These are phyloP conservation scores for Aplidium turbinatum DNA, from an alignment of 23 tunicate genomes.

Conservation along the genomic window DNA sequence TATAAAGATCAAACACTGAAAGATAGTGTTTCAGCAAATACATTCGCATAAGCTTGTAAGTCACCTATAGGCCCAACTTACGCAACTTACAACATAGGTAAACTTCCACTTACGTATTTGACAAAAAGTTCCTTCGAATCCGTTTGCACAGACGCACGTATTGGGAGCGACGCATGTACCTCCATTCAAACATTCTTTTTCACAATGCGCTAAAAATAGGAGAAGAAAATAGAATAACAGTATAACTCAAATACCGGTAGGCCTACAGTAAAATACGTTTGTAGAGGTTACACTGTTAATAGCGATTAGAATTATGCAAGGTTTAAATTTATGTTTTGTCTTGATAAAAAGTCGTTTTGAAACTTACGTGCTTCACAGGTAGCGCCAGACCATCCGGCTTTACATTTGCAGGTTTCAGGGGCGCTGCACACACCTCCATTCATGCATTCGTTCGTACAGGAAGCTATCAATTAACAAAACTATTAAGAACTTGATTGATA, in stretches of 20 bases:
- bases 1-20: not conserved
- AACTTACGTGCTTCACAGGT: slow-evolving; percentile 55
- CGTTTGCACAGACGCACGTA: slow-evolving; percentile 56
- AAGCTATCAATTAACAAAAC: slow-evolving; percentile 29
- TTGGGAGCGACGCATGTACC: slow-evolving; percentile 73
- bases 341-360: no score
- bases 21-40: not conserved
- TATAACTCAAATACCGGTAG: not conserved
- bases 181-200: slow-evolving; percentile 51
- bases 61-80: no score
- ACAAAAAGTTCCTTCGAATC: slow-evolving; percentile 81
- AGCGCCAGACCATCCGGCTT: slow-evolving; percentile 38
- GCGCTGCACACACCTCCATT: slow-evolving; percentile 71
- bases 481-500: not conserved
- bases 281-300: no score
- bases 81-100: no score
- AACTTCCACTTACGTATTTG: slow-evolving; percentile 87
- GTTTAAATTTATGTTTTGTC: no score
- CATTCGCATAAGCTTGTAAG: not conserved
- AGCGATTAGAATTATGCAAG: no score
- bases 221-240: no score
- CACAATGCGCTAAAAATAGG: slow-evolving; percentile 57
- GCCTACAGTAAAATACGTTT: no score
- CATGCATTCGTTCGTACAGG: slow-evolving; percentile 48
- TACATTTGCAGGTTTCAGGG: slow-evolving; percentile 59